Evolutionary conservation across 2,888 invertebrate species (phyloP), one percentile per base, ranked within the genome.

Genomic region (Electrophaes corylata): DNA sequence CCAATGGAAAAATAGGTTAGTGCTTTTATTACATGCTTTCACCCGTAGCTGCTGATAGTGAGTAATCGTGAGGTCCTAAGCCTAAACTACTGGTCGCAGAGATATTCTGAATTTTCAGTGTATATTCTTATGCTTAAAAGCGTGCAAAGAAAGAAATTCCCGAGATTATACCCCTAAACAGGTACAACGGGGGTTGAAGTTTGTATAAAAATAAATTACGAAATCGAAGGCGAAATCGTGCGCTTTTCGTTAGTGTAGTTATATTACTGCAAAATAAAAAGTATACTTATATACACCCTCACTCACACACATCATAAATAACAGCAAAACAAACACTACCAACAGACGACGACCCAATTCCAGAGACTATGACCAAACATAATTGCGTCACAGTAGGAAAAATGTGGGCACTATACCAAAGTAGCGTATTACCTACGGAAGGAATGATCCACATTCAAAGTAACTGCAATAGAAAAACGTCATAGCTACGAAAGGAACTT

Each of bases 1-100:
- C 97, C 67, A 96, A 96, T 87, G 96, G 96, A 78, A 97, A 96
- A 94, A 94, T 96, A 93, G 96, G 97, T 96, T 74, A 95, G 96
- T 93, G 6, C n/a, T n/a, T n/a, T n/a, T n/a, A n/a, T n/a, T n/a
- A n/a, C n/a, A n/a, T n/a, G n/a, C n/a, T n/a, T n/a, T n/a, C n/a
- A n/a, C n/a, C n/a, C n/a, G n/a, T n/a, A n/a, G n/a, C n/a, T n/a
- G n/a, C n/a, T n/a, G n/a, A n/a, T n/a, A n/a, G n/a, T n/a, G n/a
- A n/a, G n/a, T n/a, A n/a, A n/a, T n/a, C n/a, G n/a, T n/a, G n/a
- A n/a, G n/a, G n/a, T n/a, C n/a, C n/a, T n/a, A n/a, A n/a, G n/a
- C n/a, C n/a, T n/a, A n/a, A n/a, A n/a, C n/a, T n/a, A n/a, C n/a
- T n/a, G n/a, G n/a, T n/a, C n/a, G n/a, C n/a, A n/a, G n/a, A n/a